A percentile compares a stretch with the other conserved stretches of the same genome.
Evolutionary conservation across 2,888 invertebrate genomes (phyloP).

Genomic region (Theretra japonica): DNA sequence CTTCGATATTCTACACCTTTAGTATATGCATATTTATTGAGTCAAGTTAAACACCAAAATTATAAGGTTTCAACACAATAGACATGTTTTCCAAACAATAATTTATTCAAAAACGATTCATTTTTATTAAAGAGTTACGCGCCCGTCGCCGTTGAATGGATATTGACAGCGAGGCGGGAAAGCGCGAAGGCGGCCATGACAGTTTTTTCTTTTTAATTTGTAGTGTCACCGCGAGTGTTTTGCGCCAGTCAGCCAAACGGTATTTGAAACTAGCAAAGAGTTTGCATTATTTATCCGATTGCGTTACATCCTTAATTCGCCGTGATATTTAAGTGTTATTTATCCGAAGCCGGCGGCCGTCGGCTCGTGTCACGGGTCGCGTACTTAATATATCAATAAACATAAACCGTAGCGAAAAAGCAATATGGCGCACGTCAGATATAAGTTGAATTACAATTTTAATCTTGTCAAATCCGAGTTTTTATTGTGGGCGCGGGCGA

Average conservation of each 20-base stretch:
- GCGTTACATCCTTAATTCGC: constrained; percentile 35
- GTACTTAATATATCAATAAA: constrained; percentile 46
- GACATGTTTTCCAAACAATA: constrained; percentile 42
- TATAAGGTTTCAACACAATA: constrained; percentile 31
- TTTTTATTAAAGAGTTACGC: constrained; percentile 57
- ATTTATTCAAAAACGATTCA: constrained; percentile 53
- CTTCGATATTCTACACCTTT: constrained; percentile 13
- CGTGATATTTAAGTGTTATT: constrained; percentile 30
- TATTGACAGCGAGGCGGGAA: constrained; percentile 70
- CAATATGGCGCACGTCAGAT: constrained; percentile 81
- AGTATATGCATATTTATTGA: constrained; percentile 13
- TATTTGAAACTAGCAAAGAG: constrained; percentile 17
- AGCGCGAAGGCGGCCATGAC: constrained; percentile 62
- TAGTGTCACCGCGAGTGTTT: constrained; percentile 60
- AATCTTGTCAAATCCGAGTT: constrained; percentile 83
- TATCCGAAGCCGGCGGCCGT: constrained; percentile 14
- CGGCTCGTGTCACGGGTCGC: constrained; percentile 19
- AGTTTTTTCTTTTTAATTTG: constrained; percentile 65
- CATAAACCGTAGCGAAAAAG: constrained; percentile 72
- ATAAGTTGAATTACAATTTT: constrained; percentile 83
- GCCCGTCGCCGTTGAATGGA: constrained; percentile 52
- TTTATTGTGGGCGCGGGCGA: constrained; percentile 75
- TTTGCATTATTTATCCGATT: constrained; percentile 36
- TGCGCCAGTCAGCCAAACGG: constrained; percentile 48
- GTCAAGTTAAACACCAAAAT: constrained; percentile 4